phyloP scores from a whole-genome alignment of 2,797 vertebrate genomes.

The Podarcis lilfordi region DNA sequence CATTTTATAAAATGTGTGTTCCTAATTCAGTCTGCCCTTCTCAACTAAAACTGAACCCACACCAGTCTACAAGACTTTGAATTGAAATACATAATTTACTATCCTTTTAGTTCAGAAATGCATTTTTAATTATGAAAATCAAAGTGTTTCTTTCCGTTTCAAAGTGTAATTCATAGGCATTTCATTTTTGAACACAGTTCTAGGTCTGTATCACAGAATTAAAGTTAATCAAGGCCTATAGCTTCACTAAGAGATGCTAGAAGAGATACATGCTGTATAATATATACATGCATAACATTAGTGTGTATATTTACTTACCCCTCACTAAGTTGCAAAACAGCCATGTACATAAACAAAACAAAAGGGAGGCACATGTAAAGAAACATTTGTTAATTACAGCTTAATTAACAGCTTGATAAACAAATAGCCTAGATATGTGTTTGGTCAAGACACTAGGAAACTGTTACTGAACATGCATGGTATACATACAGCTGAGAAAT shows the following conservation, averaged over 20 bases:
- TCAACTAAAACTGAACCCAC: not conserved
- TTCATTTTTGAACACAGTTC: not conserved
- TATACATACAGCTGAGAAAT: not conserved
- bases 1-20: not conserved
- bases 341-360: conserved; percentile 36
- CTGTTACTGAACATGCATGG: conserved; percentile 12
- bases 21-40: not conserved
- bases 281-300: conserved; percentile 14
- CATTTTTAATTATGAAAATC: not conserved
- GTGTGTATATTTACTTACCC: conserved; percentile 75
- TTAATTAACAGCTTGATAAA: conserved; percentile 38
- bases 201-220: not conserved
- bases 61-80: not conserved
- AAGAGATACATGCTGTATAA: not conserved
- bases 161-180: not conserved
- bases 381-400: conserved; percentile 60
- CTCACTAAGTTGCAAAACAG: conserved; percentile 78
- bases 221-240: not conserved
- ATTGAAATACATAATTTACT: not conserved
- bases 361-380: conserved; percentile 60
- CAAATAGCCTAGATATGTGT: conserved; percentile 25
- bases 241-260: not conserved
- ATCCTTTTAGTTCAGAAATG: not conserved
- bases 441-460: conserved; percentile 48
- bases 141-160: not conserved